phyloP scores from a whole-genome alignment of 2,113 vertebrate species.

The Phrynosoma platyrhinos region DNA sequence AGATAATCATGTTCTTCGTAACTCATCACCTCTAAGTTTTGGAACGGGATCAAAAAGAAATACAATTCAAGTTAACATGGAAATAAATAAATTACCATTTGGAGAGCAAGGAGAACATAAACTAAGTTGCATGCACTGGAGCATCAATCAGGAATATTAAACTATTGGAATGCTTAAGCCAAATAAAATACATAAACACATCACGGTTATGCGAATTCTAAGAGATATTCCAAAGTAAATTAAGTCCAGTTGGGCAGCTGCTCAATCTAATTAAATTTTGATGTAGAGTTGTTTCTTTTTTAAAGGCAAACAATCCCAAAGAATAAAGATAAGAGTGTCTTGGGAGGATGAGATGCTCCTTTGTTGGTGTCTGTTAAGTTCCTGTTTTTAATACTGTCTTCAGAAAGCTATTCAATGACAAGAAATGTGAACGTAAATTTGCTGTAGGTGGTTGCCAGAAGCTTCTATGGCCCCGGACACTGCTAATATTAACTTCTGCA shows the following conservation, averaged over 20 bases:
- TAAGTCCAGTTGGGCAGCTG: not conserved
- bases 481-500: not conserved
- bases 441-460: not conserved
- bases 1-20: no score
- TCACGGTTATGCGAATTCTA: not conserved
- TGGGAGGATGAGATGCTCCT: not conserved
- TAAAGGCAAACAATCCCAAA: not conserved
- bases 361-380: not conserved
- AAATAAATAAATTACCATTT: not conserved
- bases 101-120: not conserved
- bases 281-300: not conserved
- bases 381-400: not conserved
- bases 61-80: not conserved
- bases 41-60: not conserved
- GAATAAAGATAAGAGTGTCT: not conserved
- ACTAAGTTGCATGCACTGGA: not conserved
- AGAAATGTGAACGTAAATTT: not conserved
- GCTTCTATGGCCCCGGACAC: no score
- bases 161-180: conserved; percentile 2
- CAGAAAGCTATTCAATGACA: not conserved
- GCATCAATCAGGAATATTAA: not conserved
- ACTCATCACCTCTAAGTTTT: no score
- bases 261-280: not conserved
- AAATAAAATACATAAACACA: not conserved
- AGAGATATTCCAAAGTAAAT: not conserved